These are phyloP conservation scores for Maccullochella peelii DNA, from an alignment of 2,113 vertebrate species.

Conservation along the genomic window DNA sequence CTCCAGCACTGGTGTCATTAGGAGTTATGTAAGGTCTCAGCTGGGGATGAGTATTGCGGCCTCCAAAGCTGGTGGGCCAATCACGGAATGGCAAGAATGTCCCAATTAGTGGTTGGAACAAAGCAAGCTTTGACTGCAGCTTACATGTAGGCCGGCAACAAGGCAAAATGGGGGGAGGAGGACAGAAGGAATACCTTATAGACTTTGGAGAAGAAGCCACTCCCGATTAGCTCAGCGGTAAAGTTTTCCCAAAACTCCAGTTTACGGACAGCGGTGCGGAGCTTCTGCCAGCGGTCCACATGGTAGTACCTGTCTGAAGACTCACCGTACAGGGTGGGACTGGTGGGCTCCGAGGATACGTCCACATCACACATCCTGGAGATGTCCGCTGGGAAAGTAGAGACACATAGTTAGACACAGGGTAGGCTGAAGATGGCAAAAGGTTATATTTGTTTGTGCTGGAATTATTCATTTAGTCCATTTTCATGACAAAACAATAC, in stretches of 20 bases:
- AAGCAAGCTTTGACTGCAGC: constrained; percentile 55
- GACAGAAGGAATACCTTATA: constrained; percentile 85
- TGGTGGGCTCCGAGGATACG: constrained; percentile 81
- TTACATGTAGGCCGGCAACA: constrained; percentile 28
- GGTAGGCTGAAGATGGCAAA: background rate
- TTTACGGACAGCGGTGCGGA: constrained; percentile 88
- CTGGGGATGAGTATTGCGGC: constrained; percentile 32
- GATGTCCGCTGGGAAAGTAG: constrained; percentile 73
- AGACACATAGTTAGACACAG: constrained; percentile 1
- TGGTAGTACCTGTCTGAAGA: constrained; percentile 86
- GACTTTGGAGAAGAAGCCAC: constrained; percentile 92
- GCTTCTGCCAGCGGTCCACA: constrained; percentile 89
- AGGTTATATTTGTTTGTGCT: background rate
- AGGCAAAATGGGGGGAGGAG: background rate
- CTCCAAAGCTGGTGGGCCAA: constrained; percentile 57
- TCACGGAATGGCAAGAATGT: constrained; percentile 72
- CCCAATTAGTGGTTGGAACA: constrained; percentile 71
- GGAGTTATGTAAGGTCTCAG: constrained; percentile 64
- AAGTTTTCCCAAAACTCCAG: constrained; percentile 94
- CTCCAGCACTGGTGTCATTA: constrained; percentile 14
- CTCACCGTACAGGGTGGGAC: constrained; percentile 83
- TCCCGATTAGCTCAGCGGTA: constrained; percentile 86
- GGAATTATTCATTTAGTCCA: background rate
- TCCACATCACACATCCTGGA: constrained; percentile 86
- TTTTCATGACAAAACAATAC: background rate